A percentile compares a stretch with the other conserved stretches of the same genome.
These are phyloP conservation scores for Melanogrammus aeglefinus DNA, from an alignment of 2,797 vertebrate genomes.

Conservation along the genomic window DNA sequence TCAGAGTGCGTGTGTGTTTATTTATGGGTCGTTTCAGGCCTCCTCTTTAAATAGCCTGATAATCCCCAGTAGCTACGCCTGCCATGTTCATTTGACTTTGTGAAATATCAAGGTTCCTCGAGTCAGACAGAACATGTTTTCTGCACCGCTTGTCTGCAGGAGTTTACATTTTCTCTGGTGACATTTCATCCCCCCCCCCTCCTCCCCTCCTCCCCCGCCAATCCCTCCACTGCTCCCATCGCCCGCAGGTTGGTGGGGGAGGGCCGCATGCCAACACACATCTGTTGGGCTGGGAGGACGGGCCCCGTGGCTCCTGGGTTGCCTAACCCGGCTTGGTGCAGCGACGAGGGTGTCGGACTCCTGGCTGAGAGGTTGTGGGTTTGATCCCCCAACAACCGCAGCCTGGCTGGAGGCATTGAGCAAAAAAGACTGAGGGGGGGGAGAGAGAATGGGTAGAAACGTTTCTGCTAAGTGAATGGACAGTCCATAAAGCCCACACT, in stretches of 20 bases:
- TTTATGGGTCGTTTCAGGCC: slow-evolving; percentile 31
- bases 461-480: no score
- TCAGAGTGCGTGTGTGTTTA: neutral
- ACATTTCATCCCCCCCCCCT: slow-evolving; percentile 66
- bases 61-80: slow-evolving; percentile 55
- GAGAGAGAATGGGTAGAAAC: neutral
- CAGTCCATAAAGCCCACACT: no score
- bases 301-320: slow-evolving; percentile 27
- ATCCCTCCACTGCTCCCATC: slow-evolving; percentile 8
- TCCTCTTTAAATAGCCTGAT: slow-evolving; percentile 70
- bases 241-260: slow-evolving; percentile 44
- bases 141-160: slow-evolving; percentile 69
- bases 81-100: slow-evolving; percentile 77
- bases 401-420: neutral
- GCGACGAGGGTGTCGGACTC: neutral
- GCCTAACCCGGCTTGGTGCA: no score
- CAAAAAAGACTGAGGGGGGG: neutral
- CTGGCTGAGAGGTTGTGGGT: neutral
- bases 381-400: neutral
- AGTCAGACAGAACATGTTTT: slow-evolving; percentile 74
- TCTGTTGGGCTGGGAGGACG: slow-evolving; percentile 47
- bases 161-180: slow-evolving; percentile 65
- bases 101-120: slow-evolving; percentile 75
- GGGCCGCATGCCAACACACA: slow-evolving; percentile 53
- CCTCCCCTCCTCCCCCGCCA: slow-evolving; percentile 23